Conservation (phyloP, 2,888 invertebrate species). For the Phyllotreta cruciferae region DNA sequence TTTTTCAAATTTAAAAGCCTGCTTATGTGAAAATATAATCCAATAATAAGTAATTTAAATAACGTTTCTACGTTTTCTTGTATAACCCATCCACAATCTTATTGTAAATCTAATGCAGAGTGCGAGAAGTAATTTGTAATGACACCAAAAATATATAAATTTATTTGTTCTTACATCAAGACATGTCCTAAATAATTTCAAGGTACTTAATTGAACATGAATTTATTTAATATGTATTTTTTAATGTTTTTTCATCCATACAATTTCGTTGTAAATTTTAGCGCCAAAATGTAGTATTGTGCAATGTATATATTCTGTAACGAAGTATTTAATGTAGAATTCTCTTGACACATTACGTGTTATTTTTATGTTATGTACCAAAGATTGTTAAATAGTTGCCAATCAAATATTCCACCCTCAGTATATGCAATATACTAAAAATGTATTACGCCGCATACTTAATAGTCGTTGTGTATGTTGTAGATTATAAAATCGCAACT, state of each 20-base stretch:
- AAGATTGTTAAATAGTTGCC: conserved; percentile 47
- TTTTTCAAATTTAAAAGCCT: too few relatives aligned
- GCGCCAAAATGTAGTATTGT: conserved; percentile 15
- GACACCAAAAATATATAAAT: too few relatives aligned
- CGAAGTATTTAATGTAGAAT: conserved; percentile 27
- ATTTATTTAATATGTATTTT: background rate
- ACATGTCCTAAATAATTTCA: too few relatives aligned
- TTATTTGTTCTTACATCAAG: too few relatives aligned
- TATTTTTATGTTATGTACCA: conserved; percentile 43
- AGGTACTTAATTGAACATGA: too few relatives aligned
- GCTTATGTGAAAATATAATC: too few relatives aligned
- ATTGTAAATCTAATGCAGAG: too few relatives aligned
- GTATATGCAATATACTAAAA: conserved; percentile 44
- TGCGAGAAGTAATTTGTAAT: too few relatives aligned
- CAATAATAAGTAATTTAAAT: too few relatives aligned
- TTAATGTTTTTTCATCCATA: background rate
- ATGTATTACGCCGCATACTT: conserved; percentile 45
- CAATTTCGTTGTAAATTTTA: conserved; percentile 13
- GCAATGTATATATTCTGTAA: conserved; percentile 28
- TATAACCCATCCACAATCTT: too few relatives aligned
- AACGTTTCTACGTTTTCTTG: too few relatives aligned
- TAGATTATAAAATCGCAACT: conserved; percentile 45
- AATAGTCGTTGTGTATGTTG: conserved; percentile 49
- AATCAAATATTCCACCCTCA: conserved; percentile 32
- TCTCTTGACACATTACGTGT: conserved; percentile 44